A percentile compares a stretch with the other conserved stretches of the same genome.
phyloP scores from a whole-genome alignment of 1,140 invertebrate species.

The Bombus cullumanus region DNA sequence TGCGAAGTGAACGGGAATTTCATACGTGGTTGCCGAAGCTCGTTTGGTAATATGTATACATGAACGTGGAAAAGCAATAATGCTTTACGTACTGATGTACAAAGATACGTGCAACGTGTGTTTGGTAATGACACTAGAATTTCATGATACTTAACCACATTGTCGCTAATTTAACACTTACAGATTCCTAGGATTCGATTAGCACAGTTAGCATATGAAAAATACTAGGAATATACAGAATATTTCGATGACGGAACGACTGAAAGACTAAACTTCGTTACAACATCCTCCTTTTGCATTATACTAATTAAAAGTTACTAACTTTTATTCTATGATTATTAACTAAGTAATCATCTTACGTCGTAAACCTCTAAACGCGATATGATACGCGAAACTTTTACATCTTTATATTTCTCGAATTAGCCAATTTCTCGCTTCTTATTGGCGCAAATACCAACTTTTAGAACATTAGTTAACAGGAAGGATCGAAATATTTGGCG shows the following conservation, averaged over 20 bases:
- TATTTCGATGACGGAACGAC: neutral
- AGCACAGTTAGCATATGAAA: neutral
- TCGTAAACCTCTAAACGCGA: too few species aligned
- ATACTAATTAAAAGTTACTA: neutral
- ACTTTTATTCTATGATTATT: neutral
- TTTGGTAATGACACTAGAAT: neutral
- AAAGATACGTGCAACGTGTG: neutral
- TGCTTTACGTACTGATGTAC: neutral
- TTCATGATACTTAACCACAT: neutral
- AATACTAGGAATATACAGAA: neutral
- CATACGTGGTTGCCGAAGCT: neutral
- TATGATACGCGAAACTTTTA: too few species aligned
- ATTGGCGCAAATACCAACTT: neutral
- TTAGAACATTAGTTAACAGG: neutral
- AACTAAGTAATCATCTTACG: neutral
- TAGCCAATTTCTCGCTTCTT: neutral
- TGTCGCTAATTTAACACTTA: neutral
- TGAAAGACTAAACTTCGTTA: neutral
- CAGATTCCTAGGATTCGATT: neutral
- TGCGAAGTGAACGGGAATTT: slow-evolving; percentile 34
- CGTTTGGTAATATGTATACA: neutral
- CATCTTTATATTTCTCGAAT: too few species aligned
- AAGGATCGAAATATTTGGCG: neutral
- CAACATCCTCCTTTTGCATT: neutral
- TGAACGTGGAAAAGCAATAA: neutral